Conservation (phyloP, 2,888 invertebrate species). For the Apotomis turbidana region DNA sequence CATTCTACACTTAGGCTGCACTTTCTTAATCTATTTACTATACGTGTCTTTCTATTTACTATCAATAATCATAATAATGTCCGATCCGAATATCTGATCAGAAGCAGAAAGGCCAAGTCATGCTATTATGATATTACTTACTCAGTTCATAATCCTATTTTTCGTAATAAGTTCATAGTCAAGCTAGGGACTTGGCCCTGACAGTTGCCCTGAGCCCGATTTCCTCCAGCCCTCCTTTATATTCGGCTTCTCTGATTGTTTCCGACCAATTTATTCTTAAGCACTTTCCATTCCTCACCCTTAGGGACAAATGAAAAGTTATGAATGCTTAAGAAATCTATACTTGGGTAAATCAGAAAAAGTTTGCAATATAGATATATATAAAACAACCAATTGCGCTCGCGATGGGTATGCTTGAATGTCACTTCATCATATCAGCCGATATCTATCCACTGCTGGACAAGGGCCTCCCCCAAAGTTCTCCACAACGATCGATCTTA, state of each 20-base stretch:
- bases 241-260: constrained; percentile 19
- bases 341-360: constrained; percentile 8
- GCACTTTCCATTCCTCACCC: constrained; percentile 15
- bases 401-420: no score
- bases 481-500: no score
- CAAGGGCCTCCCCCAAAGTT: no score
- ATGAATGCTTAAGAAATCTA: constrained; percentile 18
- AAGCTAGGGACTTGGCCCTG: background rate
- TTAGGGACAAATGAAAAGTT: constrained; percentile 27
- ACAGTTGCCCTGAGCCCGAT: constrained; percentile 7
- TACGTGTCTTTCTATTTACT: background rate
- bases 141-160: constrained; percentile 1
- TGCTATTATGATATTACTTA: background rate
- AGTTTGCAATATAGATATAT: background rate
- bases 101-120: background rate
- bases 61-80: background rate
- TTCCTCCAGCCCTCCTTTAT: background rate
- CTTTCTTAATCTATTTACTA: no score
- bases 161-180: background rate
- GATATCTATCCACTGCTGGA: no score
- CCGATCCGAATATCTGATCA: background rate
- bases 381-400: no score
- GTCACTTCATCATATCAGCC: no score
- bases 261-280: constrained; percentile 30
- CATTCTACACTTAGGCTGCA: no score